Base-by-base conservation (phyloP, 2,888 invertebrate genomes). In the Strigamia maritima region DNA sequence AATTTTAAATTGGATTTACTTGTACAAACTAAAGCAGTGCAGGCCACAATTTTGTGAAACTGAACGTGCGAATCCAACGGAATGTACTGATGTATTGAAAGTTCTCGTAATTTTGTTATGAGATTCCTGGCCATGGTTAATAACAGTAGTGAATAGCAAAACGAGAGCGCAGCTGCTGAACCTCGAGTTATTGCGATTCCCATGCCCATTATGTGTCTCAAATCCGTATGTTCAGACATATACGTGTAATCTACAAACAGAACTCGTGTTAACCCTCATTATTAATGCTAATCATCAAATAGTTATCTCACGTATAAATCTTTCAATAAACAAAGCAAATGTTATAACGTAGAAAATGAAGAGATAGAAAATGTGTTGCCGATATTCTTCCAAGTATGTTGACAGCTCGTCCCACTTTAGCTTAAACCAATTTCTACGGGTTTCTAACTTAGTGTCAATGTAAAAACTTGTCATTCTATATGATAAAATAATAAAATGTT, bases 1-100 rank as follows among this genome's bases (percentile, higher is more conserved):
- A 49, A 22, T 40, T 76, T 16, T 6, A 10, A 75, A 75, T 74
- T 77, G 6, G 28, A 80, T 81, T 81, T 80, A 84, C 84, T 88
- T 0, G 96, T 94, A 87, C 97, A 97, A 87, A 97, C 95, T 0
- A 96, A 87, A 0, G 95, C 97, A 0, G 97, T 97, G 83, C 95
- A 94, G 0, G 97, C 98, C 0, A 95, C 95, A 79, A 98, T 96
- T 87, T 97, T 97, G 86, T 98, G 98, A 86, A 98, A 98, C 84
- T 95, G 96, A 79, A 98, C 96, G 84, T 97, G 95, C 0, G 97
- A 94, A 86, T 98, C 97, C 26, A 97, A 86, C 0, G 97, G 97
- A 79, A 96, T 94, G 86, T 95, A 97, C 84, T 97, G 95, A 83
- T 96, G 96, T 78, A 97, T 91, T 75, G 95, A 93, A 84, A 95